A percentile compares a stretch with the other conserved stretches of the same genome.
Evolutionary conservation across 1,140 invertebrate species (phyloP).

Genomic region (Lerema accius): DNA sequence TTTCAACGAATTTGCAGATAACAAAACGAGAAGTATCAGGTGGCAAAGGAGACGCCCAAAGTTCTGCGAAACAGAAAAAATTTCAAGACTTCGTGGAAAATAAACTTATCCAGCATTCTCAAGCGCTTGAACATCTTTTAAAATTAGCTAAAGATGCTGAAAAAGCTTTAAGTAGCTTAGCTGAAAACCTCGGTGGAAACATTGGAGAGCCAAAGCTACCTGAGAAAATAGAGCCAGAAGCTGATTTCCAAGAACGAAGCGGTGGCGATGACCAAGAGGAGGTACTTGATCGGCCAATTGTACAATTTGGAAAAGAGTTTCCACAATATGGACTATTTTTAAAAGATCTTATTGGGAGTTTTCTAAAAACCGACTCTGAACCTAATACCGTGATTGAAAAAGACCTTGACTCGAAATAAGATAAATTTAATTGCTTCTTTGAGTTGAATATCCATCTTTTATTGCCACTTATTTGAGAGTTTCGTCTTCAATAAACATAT

Average conservation of each 20-base stretch:
- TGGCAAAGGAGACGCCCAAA: neutral
- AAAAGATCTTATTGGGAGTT: conserved; percentile 48
- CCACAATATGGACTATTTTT: conserved; percentile 55
- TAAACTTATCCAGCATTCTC: conserved; percentile 57
- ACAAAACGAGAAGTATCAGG: conserved; percentile 48
- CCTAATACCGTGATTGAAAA: conserved; percentile 49
- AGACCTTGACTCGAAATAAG: conserved; percentile 1
- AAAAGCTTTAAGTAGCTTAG: conserved; percentile 44
- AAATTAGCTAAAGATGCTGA: conserved; percentile 46
- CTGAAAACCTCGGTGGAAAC: conserved; percentile 47
- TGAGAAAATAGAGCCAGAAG: conserved; percentile 50
- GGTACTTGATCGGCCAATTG: conserved; percentile 45
- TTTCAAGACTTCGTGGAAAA: conserved; percentile 60
- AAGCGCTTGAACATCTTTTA: conserved; percentile 59
- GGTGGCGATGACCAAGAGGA: conserved; percentile 28
- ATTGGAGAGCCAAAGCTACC: conserved; percentile 51
- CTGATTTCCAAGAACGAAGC: conserved; percentile 36
- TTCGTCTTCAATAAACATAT: neutral
- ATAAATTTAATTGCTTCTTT: neutral
- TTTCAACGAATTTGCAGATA: too few species aligned
- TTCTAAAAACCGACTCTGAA: conserved; percentile 41
- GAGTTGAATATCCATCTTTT: neutral
- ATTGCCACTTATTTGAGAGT: neutral
- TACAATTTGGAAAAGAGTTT: conserved; percentile 48
- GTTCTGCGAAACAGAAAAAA: conserved; percentile 28